A percentile compares a stretch with the other conserved stretches of the same genome.
phyloP scores from a whole-genome alignment of 35 echinoderm and acorn worm genomes.

The Acanthaster planci region DNA sequence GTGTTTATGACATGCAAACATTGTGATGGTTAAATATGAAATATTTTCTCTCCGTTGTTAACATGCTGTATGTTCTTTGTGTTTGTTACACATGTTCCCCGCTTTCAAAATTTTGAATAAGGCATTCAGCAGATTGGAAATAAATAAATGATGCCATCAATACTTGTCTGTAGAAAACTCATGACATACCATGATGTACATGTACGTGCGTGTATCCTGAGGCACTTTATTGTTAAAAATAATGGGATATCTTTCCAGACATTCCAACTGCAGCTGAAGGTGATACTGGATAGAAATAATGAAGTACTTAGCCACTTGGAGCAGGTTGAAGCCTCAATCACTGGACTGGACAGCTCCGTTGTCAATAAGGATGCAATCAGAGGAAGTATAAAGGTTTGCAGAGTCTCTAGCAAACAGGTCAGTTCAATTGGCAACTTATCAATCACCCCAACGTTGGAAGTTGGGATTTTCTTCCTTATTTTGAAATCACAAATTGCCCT shows the following conservation, averaged over 20 bases:
- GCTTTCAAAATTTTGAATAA: not conserved
- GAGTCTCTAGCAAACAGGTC: conserved; percentile 40
- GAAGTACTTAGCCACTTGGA: conserved; percentile 41
- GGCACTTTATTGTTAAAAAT: not conserved
- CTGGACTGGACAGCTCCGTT: not conserved
- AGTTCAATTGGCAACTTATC: no score
- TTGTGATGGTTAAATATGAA: no score
- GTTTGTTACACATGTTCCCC: not conserved
- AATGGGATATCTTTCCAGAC: not conserved
- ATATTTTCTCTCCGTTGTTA: no score
- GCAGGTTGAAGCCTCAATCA: conserved; percentile 24
- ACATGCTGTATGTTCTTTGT: no score
- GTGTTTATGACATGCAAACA: no score
- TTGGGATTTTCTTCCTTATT: no score
- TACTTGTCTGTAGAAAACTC: not conserved
- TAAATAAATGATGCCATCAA: not conserved
- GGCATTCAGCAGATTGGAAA: not conserved
- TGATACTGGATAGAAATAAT: conserved; percentile 37
- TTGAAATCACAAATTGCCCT: no score
- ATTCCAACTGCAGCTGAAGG: conserved; percentile 42
- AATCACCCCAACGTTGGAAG: no score
- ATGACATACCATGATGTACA: not conserved
- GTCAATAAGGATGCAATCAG: conserved; percentile 13
- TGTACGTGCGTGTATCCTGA: not conserved
- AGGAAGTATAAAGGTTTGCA: conserved; percentile 16